A percentile compares a stretch with the other conserved stretches of the same genome.
phyloP scores from a whole-genome alignment of 2,888 invertebrate species.

The Cyclophora punctaria region DNA sequence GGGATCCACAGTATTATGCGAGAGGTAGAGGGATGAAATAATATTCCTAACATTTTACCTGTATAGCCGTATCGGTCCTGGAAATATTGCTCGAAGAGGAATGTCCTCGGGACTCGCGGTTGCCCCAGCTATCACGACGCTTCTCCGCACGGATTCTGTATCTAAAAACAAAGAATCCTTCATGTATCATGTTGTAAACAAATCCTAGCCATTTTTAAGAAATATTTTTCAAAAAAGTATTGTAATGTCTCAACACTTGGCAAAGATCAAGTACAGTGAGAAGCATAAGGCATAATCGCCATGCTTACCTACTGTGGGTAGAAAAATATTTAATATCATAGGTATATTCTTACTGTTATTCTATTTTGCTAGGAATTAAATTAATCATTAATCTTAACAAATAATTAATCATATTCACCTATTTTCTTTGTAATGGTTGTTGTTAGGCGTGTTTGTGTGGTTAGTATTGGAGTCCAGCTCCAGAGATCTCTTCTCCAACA shows the following conservation, averaged over 20 bases:
- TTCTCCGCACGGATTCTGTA: conserved; percentile 83
- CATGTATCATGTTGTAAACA: no score
- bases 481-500: conserved; percentile 93
- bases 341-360: no score
- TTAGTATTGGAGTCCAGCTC: conserved; percentile 84
- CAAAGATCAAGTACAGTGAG: no score
- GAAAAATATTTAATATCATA: no score
- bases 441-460: conserved; percentile 58
- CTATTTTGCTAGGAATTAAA: no score
- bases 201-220: no score
- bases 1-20: background rate
- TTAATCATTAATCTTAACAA: background rate
- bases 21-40: no score
- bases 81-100: conserved; percentile 50
- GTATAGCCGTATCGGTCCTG: conserved; percentile 63
- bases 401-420: conserved; percentile 59
- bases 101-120: conserved; percentile 61
- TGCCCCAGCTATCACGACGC: conserved; percentile 81
- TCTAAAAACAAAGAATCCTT: conserved; percentile 27
- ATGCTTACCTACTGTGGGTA: no score
- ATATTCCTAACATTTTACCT: conserved; percentile 33
- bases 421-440: conserved; percentile 88
- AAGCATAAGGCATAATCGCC: no score
- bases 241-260: no score
- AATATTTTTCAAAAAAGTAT: no score